These are phyloP conservation scores for Lepus townsendii DNA, from an alignment of 2,797 vertebrate species.

Conservation along the genomic window DNA sequence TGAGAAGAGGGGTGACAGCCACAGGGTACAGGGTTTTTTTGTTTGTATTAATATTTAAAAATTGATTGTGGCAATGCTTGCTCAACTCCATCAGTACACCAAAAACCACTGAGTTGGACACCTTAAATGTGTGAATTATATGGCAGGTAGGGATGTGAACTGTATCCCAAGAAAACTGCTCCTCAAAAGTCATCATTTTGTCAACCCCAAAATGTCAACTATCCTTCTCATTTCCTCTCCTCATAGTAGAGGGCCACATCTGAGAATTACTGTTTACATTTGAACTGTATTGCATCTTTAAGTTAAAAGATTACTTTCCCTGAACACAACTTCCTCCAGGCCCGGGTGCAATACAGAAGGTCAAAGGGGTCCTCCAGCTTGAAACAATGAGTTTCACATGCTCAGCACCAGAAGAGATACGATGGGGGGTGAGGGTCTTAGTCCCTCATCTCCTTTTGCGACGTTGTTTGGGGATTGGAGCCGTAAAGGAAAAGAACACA, in stretches of 20 bases:
- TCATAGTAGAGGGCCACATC: background rate
- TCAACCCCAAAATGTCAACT: background rate
- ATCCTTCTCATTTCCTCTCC: background rate
- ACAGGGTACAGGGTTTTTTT: background rate
- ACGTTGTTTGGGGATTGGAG: background rate
- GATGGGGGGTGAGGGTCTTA: background rate
- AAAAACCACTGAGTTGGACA: background rate
- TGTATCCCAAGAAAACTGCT: background rate
- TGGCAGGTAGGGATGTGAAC: accelerated
- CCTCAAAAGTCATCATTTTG: background rate
- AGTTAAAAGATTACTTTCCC: background rate
- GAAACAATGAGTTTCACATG: accelerated
- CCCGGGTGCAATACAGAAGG: background rate
- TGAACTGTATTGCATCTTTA: background rate
- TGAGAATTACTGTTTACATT: background rate
- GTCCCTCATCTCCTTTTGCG: background rate
- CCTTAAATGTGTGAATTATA: too few species aligned
- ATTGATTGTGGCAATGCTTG: background rate
- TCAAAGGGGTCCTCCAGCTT: background rate
- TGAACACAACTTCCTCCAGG: background rate
- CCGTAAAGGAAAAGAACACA: too few species aligned
- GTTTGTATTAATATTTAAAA: background rate
- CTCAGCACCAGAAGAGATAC: background rate
- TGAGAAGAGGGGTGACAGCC: background rate
- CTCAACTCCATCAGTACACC: background rate